Evolutionary conservation across 2,113 vertebrate species (phyloP), one percentile per base, ranked within the genome.

Genomic region (Elephas maximus): DNA sequence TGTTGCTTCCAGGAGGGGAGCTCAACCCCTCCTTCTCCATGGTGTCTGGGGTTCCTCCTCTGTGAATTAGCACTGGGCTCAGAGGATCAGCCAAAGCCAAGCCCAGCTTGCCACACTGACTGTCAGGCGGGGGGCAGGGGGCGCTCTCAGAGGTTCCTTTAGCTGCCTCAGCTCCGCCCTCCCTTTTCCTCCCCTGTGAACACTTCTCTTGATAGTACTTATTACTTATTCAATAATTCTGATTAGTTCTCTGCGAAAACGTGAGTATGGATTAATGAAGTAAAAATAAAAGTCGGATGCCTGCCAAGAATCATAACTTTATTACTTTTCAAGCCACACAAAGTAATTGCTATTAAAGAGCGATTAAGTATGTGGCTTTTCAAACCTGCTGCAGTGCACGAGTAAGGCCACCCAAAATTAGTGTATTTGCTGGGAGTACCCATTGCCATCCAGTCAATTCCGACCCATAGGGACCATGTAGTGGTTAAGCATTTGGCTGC

Each of bases 71-170:
- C 57, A 33, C 5, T 51, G 17, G 14, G 62, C 83, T 78, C 15
- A 28, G 26, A 60, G 26, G n/a, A 45, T 7, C 23, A 3, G 8
- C 1, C 0, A 21, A 80, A 44, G 84, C 28, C 1, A 28, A 1
- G 1, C 14, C 0, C 5, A 69, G n/a, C 81, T 15, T 20, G 2
- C 0, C 67, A 73, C 33, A 73, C 69, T 23, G 15, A 8, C 21
- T 6, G 41, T 2, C 73, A 62, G 30, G 30, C 10, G 4, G 24
- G 15, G 15, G 45, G 53, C 45, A 0, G 45, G 26, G 3, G 4
- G 45, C 0, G 6, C 18, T 51, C 37, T 69, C 9, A 15, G 73
- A 5, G 4, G 21, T 14, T 81, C 30, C 12, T 8, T 48, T 33
- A 20, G 48, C 9, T 57, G 33, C 67, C 45, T 44, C 20, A n/a